A percentile compares a stretch with the other conserved stretches of the same genome.
phyloP scores from a whole-genome alignment of 2,888 invertebrate genomes.

The Biston stratarius region DNA sequence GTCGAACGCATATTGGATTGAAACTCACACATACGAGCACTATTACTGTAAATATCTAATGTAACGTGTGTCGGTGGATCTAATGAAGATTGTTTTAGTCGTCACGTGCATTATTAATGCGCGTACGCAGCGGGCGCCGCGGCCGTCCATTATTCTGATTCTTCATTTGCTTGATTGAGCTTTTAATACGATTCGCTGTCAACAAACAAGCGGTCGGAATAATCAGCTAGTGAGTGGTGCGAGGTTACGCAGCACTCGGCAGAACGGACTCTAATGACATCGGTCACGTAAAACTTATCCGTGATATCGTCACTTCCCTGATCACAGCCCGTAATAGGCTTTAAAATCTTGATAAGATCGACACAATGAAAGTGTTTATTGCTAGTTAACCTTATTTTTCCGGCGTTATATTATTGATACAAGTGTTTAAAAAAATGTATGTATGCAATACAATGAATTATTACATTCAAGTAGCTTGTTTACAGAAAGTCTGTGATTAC shows the following conservation, averaged over 20 bases:
- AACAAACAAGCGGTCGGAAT: conserved; percentile 75
- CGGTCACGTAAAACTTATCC: conserved; percentile 74
- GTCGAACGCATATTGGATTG: conserved; percentile 59
- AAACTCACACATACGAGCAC: conserved; percentile 53
- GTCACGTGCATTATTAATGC: conserved; percentile 84
- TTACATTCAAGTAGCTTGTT: conserved; percentile 13
- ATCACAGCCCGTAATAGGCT: conserved; percentile 50
- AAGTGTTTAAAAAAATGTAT: conserved; percentile 17
- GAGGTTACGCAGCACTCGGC: conserved; percentile 61
- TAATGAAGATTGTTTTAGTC: conserved; percentile 85
- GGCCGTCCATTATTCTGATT: conserved; percentile 84
- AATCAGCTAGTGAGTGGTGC: conserved; percentile 69
- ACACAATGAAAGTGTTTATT: conserved; percentile 48
- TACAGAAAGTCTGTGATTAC: conserved; percentile 23
- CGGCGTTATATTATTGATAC: conserved; percentile 21
- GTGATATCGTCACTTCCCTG: conserved; percentile 69
- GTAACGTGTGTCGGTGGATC: conserved; percentile 74
- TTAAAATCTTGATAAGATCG: conserved; percentile 55
- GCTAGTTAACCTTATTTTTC: conserved; percentile 38
- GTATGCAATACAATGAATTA: conserved; percentile 14
- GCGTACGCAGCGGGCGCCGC: conserved; percentile 80
- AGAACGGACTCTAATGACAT: conserved; percentile 70
- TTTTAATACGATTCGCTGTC: conserved; percentile 85
- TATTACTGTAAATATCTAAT: conserved; percentile 67
- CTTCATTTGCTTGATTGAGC: conserved; percentile 86